Evolutionary conservation across 2,888 invertebrate species (phyloP).

Genomic region (Pandemis corylana): DNA sequence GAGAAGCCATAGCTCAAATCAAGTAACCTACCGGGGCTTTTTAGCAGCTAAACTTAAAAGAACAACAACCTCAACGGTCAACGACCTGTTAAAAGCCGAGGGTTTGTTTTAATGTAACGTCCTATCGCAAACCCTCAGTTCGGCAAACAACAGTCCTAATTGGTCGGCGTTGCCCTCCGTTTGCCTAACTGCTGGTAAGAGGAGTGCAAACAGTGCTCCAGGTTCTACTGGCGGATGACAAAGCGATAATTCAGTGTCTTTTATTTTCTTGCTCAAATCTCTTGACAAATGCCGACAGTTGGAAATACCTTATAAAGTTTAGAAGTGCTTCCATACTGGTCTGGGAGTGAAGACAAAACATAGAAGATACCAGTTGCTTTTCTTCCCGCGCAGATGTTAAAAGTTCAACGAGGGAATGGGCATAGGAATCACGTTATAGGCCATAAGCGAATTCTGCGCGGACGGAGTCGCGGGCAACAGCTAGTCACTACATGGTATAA

Average conservation of each 20-base stretch:
- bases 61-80: not conserved
- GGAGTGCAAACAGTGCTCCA: not conserved
- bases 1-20: no score
- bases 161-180: slow-evolving; percentile 2
- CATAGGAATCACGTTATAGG: no score
- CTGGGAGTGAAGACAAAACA: no score
- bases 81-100: not conserved
- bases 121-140: not conserved
- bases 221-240: not conserved
- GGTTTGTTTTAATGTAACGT: not conserved
- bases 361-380: no score
- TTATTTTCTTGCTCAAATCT: not conserved
- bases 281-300: no score
- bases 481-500: no score
- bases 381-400: no score
- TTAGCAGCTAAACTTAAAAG: not conserved
- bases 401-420: no score
- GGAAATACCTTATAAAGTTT: no score
- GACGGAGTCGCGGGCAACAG: no score
- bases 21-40: not conserved
- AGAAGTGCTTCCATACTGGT: no score
- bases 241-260: not conserved
- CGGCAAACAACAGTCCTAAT: slow-evolving; percentile 9
- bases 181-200: slow-evolving; percentile 5
- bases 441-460: no score